Evolutionary conservation across 2,888 invertebrate genomes (phyloP).

Genomic region (Drosophila robusta): DNA sequence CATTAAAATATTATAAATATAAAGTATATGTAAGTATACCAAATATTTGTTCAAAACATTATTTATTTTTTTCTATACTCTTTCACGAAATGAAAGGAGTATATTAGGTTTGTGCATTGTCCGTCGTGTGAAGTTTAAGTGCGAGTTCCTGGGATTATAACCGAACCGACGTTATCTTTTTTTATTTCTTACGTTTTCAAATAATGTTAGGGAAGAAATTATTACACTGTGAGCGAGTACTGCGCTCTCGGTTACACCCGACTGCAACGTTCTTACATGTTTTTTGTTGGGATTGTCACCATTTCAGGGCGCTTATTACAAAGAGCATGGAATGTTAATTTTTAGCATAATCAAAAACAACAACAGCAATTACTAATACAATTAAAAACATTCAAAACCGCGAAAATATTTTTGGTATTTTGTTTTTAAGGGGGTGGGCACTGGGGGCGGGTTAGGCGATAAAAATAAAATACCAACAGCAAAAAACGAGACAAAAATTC

Average conservation of each 20-base stretch:
- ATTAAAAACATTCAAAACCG: conserved; percentile 73
- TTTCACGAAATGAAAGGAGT: too few species aligned
- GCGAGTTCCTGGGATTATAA: too few species aligned
- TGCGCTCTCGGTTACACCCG: too few species aligned
- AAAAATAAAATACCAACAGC: conserved; percentile 33
- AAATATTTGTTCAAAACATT: conserved; percentile 81
- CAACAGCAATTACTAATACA: conserved; percentile 50
- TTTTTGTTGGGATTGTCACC: conserved; percentile 33
- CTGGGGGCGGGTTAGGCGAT: conserved; percentile 2
- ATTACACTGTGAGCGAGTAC: too few species aligned
- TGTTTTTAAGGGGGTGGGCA: neutral
- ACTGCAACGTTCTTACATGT: neutral
- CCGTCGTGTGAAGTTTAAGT: too few species aligned
- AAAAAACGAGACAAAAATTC: conserved; percentile 37
- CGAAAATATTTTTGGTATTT: conserved; percentile 65
- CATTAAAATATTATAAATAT: conserved; percentile 82
- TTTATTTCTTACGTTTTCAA: too few species aligned
- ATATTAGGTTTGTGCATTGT: too few species aligned
- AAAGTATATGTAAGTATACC: conserved; percentile 23
- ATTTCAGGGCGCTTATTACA: conserved; percentile 46
- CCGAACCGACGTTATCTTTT: too few species aligned
- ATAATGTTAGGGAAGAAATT: too few species aligned
- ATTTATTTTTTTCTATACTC: conserved; percentile 19
- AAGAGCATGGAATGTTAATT: conserved; percentile 66
- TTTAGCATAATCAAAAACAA: conserved; percentile 42